Conservation (phyloP, 2,888 invertebrate species). For the Pyrocoelia pectoralis region DNA sequence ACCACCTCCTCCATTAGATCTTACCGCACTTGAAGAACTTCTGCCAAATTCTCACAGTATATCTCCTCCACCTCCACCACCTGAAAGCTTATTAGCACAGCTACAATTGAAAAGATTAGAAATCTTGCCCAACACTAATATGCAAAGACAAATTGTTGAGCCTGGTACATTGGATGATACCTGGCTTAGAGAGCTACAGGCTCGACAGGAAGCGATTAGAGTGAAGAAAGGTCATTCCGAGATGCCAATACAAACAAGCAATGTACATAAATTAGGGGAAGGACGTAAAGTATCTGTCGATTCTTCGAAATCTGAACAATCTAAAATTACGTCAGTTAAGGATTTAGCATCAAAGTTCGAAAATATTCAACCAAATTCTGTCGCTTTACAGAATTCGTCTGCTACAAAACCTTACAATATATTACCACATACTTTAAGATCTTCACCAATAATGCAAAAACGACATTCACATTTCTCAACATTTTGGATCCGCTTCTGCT, state of each 20-base stretch:
- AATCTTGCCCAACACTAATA: conserved; percentile 60
- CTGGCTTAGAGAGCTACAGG: conserved; percentile 82
- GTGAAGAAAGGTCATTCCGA: conserved; percentile 63
- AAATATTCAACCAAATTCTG: conserved; percentile 30
- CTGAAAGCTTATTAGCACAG: conserved; percentile 58
- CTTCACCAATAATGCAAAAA: conserved; percentile 18
- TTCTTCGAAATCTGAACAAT: conserved; percentile 39
- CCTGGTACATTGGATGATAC: conserved; percentile 63
- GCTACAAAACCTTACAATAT: not conserved
- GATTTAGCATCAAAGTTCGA: conserved; percentile 87
- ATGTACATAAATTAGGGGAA: not conserved
- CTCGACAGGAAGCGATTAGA: conserved; percentile 74
- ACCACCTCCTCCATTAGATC: conserved; percentile 81
- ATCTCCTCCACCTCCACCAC: conserved; percentile 47
- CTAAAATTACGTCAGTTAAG: conserved; percentile 67
- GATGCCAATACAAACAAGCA: conserved; percentile 54
- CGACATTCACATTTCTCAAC: conserved; percentile 23
- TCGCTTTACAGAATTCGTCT: not conserved
- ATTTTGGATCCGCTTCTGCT: conserved; percentile 33
- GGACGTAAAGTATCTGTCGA: conserved; percentile 24
- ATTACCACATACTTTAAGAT: conserved; percentile 15
- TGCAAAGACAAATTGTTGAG: conserved; percentile 40
- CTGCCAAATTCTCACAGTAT: conserved; percentile 44
- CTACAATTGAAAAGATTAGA: conserved; percentile 71
- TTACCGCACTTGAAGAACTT: conserved; percentile 71